Conservation (phyloP, 2,888 invertebrate genomes). For the Lathronympha strigana region DNA sequence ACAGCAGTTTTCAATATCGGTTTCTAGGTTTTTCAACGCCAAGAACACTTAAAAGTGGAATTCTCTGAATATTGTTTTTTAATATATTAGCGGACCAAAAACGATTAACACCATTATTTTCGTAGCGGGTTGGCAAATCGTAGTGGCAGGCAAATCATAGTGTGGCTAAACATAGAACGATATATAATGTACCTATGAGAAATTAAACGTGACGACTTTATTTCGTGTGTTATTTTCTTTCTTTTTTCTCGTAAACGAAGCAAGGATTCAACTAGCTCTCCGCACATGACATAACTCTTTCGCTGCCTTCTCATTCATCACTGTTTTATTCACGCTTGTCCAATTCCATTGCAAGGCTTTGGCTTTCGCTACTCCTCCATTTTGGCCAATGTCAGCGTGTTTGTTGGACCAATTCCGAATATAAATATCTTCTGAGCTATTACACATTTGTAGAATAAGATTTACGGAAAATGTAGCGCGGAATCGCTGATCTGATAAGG, state of each 20-base stretch:
- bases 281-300: conserved; percentile 33
- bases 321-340: conserved; percentile 38
- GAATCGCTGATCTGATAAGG: conserved; percentile 30
- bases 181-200: too few species aligned
- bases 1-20: too few species aligned
- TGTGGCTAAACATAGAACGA: too few species aligned
- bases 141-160: too few species aligned
- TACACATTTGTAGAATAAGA: conserved; percentile 26
- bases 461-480: conserved; percentile 13
- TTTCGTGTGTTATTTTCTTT: not conserved
- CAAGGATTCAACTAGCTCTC: conserved; percentile 14
- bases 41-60: too few species aligned
- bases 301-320: conserved; percentile 33
- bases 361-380: conserved; percentile 19
- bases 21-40: too few species aligned
- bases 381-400: conserved; percentile 33
- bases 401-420: conserved; percentile 27
- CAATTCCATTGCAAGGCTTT: conserved; percentile 26
- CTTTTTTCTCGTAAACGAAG: not conserved
- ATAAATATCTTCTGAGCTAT: conserved; percentile 26
- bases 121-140: too few species aligned
- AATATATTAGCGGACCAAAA: too few species aligned
- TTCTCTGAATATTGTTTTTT: too few species aligned
- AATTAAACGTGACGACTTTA: too few species aligned
- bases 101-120: too few species aligned